Evolutionary conservation across 1,140 invertebrate genomes (phyloP).

Genomic region (Leptinotarsa texana): DNA sequence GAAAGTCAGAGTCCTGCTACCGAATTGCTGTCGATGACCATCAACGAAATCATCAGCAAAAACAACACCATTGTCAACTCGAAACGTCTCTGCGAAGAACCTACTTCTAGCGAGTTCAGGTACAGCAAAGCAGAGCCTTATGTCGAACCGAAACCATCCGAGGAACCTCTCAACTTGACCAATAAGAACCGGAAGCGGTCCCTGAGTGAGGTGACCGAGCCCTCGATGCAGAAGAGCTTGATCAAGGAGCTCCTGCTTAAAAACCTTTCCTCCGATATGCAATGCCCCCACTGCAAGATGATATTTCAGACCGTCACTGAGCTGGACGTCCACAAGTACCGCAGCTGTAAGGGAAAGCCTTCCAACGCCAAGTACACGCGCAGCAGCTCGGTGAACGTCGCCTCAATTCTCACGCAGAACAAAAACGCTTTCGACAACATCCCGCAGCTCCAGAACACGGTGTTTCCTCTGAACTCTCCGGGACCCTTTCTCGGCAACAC

Average conservation of each 20-base stretch:
- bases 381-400: slow-evolving; percentile 55
- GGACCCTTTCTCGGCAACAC: slow-evolving; percentile 80
- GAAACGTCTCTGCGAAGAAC: background rate
- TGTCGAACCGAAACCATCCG: slow-evolving; percentile 31
- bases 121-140: slow-evolving; percentile 17
- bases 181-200: slow-evolving; percentile 66
- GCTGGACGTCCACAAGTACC: slow-evolving; percentile 52
- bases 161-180: slow-evolving; percentile 70
- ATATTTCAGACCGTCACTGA: slow-evolving; percentile 55
- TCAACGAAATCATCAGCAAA: slow-evolving; percentile 52
- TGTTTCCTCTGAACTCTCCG: slow-evolving; percentile 71
- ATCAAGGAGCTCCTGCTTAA: slow-evolving; percentile 84
- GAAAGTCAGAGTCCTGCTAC: slow-evolving; percentile 32
- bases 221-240: slow-evolving; percentile 55
- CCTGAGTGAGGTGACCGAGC: slow-evolving; percentile 57
- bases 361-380: slow-evolving; percentile 48
- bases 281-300: slow-evolving; percentile 55
- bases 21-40: slow-evolving; percentile 46
- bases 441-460: slow-evolving; percentile 52
- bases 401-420: slow-evolving; percentile 54
- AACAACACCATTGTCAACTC: slow-evolving; percentile 51
- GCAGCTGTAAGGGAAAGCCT: slow-evolving; percentile 52
- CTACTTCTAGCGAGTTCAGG: background rate
- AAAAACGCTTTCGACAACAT: slow-evolving; percentile 54
- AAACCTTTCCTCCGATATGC: slow-evolving; percentile 52